phyloP scores from a whole-genome alignment of 2,113 vertebrate genomes.

The Pagrus major region DNA sequence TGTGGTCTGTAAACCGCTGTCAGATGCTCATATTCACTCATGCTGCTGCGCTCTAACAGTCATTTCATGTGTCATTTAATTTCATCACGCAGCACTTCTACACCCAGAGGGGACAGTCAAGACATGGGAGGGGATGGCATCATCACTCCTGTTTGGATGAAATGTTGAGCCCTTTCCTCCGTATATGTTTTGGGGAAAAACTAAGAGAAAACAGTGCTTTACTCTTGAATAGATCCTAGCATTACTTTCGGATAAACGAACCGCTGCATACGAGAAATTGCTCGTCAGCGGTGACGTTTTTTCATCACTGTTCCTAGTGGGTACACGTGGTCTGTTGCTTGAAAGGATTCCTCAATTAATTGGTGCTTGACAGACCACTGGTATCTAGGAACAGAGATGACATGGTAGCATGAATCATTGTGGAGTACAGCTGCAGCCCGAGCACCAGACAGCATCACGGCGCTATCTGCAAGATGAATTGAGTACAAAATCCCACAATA shows the following conservation, averaged over 20 bases:
- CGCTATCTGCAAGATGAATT: constrained; percentile 16
- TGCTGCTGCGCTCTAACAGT: constrained; percentile 14
- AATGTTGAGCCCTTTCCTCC: neutral
- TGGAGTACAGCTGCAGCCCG: constrained; percentile 29
- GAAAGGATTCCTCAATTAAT: constrained; percentile 1
- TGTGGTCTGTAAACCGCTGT: constrained; percentile 16
- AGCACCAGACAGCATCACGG: neutral
- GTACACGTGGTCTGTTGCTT: constrained; percentile 34
- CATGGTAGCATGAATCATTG: constrained; percentile 47
- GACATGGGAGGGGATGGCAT: neutral
- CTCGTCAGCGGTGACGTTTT: constrained; percentile 21
- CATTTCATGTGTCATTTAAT: constrained; percentile 61
- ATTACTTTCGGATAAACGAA: constrained; percentile 1
- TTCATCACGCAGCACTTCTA: constrained; percentile 16
- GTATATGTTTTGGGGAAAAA: constrained; percentile 37
- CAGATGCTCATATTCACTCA: constrained; percentile 22
- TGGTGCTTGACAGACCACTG: constrained; percentile 10
- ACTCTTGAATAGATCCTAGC: neutral
- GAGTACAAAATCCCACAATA: constrained; percentile 11
- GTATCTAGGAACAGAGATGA: constrained; percentile 58
- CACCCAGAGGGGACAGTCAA: neutral
- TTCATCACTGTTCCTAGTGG: constrained; percentile 51
- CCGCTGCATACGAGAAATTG: neutral
- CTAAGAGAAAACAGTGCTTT: constrained; percentile 63
- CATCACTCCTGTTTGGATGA: neutral